Percentiles rank a stretch among this genome's conserved stretches.
Evolutionary conservation across 2,113 vertebrate genomes (phyloP).

Genomic region (Scatophagus argus): DNA sequence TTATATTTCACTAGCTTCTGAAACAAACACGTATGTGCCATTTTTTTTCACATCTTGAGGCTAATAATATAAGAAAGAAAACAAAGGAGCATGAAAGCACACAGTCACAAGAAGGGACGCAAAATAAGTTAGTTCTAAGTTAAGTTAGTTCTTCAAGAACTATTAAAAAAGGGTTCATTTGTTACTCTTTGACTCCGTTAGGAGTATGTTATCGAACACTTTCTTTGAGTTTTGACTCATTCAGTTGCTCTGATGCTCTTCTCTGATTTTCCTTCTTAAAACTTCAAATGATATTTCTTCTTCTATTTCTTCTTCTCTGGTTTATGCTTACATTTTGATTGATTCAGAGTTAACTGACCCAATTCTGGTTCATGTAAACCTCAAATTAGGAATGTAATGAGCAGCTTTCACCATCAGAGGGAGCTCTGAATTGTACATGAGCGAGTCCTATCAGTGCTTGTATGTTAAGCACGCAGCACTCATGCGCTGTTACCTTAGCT

Average conservation of each 20-base stretch:
- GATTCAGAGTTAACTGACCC: not conserved
- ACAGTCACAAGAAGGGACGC: not conserved
- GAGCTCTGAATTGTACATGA: conserved; percentile 28
- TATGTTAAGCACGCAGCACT: not conserved
- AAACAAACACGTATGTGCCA: not conserved
- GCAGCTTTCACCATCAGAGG: conserved; percentile 65
- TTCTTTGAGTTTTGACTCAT: not conserved
- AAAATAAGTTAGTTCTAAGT: no score
- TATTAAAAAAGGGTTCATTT: not conserved
- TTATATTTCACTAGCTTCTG: not conserved
- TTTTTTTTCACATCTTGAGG: not conserved
- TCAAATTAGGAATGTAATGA: conserved; percentile 21
- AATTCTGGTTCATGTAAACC: not conserved
- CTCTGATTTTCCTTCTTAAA: not conserved
- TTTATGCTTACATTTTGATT: no score
- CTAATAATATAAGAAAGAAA: not conserved
- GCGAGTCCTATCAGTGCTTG: not conserved
- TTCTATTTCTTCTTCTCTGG: no score
- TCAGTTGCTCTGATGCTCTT: not conserved
- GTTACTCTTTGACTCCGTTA: no score
- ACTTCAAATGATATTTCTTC: no score
- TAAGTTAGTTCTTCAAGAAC: no score
- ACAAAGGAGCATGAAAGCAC: not conserved
- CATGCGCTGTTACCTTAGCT: conserved; percentile 84
- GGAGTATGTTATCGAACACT: not conserved